These are phyloP conservation scores for Macrochelys suwanniensis DNA, from an alignment of 2,797 vertebrate species.

Conservation along the genomic window DNA sequence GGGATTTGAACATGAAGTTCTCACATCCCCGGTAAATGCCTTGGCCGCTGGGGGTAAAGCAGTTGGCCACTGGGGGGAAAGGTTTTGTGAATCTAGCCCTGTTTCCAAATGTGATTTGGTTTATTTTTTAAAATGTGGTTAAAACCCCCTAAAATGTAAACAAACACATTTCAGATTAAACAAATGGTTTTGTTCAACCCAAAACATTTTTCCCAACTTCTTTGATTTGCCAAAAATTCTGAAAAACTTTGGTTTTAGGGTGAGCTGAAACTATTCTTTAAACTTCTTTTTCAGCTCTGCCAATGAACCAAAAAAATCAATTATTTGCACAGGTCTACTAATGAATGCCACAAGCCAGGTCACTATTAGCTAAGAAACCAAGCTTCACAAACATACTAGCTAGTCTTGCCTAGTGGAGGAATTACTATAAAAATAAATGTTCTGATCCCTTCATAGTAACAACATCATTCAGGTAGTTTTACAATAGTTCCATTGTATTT, in stretches of 20 bases:
- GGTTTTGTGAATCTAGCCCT: not conserved
- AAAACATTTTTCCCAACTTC: not conserved
- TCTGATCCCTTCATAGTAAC: not conserved
- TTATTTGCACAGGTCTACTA: not conserved
- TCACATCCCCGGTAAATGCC: not conserved
- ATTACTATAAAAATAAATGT: not conserved
- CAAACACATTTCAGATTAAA: not conserved
- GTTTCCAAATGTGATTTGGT: not conserved
- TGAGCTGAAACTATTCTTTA: not conserved
- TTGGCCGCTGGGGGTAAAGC: not conserved
- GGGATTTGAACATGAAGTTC: not conserved
- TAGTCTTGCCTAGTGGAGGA: not conserved
- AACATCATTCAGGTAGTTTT: not conserved
- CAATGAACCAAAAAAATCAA: not conserved
- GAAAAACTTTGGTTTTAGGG: not conserved
- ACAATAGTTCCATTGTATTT: not conserved
- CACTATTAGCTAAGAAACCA: not conserved
- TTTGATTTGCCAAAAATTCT: not conserved
- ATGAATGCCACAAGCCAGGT: not conserved
- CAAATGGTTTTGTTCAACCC: not conserved
- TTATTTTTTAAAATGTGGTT: not conserved
- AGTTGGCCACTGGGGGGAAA: not conserved
- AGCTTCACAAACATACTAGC: not conserved
- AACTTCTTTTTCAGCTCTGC: not conserved
- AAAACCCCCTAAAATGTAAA: not conserved